Percentiles rank a stretch among this genome's conserved stretches.
These are phyloP conservation scores for Zootoca vivipara DNA, from an alignment of 2,113 vertebrate genomes.

Conservation along the genomic window DNA sequence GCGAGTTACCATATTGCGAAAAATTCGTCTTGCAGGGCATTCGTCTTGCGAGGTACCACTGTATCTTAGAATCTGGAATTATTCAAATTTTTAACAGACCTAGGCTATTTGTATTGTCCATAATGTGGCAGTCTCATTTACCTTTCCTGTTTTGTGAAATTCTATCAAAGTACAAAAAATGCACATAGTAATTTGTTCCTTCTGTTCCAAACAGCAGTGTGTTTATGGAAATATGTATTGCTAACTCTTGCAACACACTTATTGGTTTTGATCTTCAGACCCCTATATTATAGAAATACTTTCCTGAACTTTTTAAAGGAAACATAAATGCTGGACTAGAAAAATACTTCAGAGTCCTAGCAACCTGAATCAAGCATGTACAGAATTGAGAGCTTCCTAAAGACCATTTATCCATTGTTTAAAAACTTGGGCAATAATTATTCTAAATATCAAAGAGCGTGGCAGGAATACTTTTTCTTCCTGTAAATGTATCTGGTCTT, in stretches of 20 bases:
- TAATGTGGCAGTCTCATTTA: background rate
- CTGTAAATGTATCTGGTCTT: background rate
- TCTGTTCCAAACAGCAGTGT: background rate
- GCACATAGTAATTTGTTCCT: background rate
- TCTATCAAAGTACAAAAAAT: background rate
- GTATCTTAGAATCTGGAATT: slow-evolving; percentile 19
- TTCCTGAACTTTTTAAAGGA: background rate
- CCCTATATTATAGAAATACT: background rate
- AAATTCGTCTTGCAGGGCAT: no score
- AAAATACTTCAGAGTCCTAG: background rate
- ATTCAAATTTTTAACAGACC: background rate
- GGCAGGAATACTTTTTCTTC: background rate
- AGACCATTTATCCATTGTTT: background rate
- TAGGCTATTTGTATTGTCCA: background rate
- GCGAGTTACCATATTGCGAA: no score
- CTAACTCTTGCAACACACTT: background rate
- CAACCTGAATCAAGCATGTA: background rate
- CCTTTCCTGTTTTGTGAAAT: background rate
- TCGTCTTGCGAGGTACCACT: no score
- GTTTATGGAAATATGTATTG: background rate
- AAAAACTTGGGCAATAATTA: background rate
- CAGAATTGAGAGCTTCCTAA: background rate
- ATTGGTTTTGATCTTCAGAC: background rate
- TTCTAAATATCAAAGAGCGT: background rate
- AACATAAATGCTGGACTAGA: background rate